phyloP scores from a whole-genome alignment of 2,888 invertebrate genomes.

The Rhingia campestris region DNA sequence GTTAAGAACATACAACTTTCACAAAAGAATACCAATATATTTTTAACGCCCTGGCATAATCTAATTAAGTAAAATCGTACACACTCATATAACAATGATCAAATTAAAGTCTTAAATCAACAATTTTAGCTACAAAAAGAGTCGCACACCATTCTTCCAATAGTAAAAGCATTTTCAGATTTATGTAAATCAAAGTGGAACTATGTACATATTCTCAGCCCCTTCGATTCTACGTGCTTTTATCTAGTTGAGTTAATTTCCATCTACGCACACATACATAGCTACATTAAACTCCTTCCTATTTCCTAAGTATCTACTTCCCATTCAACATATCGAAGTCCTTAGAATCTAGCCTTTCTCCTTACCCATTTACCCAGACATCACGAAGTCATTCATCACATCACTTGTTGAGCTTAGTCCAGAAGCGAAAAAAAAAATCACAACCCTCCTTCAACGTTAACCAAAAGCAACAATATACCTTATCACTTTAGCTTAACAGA shows the following conservation, averaged over 20 bases:
- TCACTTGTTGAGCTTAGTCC: constrained; percentile 59
- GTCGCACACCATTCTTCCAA: background rate
- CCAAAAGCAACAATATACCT: constrained; percentile 43
- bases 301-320: constrained; percentile 29
- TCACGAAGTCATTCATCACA: constrained; percentile 38
- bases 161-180: background rate
- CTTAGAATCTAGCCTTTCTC: constrained; percentile 8
- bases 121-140: background rate
- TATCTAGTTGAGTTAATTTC: constrained; percentile 51
- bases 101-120: no score
- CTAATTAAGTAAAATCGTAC: no score
- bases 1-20: no score
- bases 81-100: no score
- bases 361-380: constrained; percentile 38
- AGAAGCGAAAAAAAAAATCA: constrained; percentile 28
- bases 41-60: no score
- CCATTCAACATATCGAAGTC: constrained; percentile 30
- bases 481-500: constrained; percentile 54
- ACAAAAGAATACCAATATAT: no score
- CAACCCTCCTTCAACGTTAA: constrained; percentile 31
- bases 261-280: constrained; percentile 2
- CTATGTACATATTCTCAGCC: background rate
- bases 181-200: constrained; percentile 25
- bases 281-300: background rate
- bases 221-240: constrained; percentile 30